A percentile compares a stretch with the other conserved stretches of the same genome.
These are phyloP conservation scores for Liposcelis brunnea DNA, from an alignment of 2,888 invertebrate species.

Conservation along the genomic window DNA sequence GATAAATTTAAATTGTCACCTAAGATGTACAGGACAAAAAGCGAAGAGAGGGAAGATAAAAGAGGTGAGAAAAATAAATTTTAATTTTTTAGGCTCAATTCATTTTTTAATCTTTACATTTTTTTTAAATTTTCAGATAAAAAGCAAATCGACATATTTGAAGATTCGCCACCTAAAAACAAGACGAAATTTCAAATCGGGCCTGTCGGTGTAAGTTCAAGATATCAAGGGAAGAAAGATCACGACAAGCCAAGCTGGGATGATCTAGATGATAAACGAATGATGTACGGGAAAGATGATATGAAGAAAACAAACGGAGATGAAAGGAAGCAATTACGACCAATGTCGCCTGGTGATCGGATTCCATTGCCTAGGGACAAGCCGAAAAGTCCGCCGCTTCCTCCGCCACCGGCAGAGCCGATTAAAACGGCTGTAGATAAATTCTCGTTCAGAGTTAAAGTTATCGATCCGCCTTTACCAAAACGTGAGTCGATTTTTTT, in stretches of 20 bases:
- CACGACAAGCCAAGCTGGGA: constrained; percentile 21
- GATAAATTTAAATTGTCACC: neutral
- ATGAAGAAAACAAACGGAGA: constrained; percentile 2
- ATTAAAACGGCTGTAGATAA: constrained; percentile 7
- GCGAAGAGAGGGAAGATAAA: constrained; percentile 15
- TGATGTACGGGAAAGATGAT: constrained; percentile 18
- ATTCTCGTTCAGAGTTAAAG: constrained; percentile 6
- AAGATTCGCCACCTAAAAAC: constrained; percentile 28
- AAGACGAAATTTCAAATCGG: constrained; percentile 33
- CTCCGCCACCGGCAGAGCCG: constrained; percentile 25
- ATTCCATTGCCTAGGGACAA: constrained; percentile 12
- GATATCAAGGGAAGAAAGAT: constrained; percentile 16
- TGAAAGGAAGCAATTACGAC: constrained; percentile 26
- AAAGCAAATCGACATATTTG: constrained; percentile 21
- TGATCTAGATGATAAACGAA: constrained; percentile 27
- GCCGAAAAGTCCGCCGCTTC: constrained; percentile 19
- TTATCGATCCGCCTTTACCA: constrained; percentile 20
- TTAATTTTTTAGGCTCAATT: constrained; percentile 11
- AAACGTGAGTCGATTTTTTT: too few species aligned
- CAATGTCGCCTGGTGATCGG: too few species aligned
- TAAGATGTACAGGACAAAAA: constrained; percentile 9
- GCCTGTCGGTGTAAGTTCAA: constrained; percentile 31
- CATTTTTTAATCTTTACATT: neutral
- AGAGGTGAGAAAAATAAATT: constrained; percentile 13
- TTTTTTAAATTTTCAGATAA: constrained; percentile 17